Percentiles rank a stretch among this genome's conserved stretches.
These are phyloP conservation scores for Brachystomella parvula DNA, from an alignment of 1,140 invertebrate genomes.

Conservation along the genomic window DNA sequence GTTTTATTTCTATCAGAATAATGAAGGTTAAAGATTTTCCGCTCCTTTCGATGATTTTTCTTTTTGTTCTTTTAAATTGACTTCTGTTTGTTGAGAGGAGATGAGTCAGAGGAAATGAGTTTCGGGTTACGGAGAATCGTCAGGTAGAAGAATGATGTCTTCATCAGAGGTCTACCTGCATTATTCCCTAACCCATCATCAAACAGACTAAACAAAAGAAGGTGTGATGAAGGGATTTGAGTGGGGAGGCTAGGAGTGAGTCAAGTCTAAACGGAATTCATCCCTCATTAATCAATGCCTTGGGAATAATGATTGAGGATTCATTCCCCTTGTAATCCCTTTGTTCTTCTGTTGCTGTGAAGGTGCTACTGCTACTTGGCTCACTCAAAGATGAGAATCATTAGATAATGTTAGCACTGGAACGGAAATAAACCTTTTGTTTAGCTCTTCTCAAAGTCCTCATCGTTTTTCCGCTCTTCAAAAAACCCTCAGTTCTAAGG, in stretches of 20 bases:
- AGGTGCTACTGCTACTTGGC: neutral
- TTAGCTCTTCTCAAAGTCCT: neutral
- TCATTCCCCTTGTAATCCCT: neutral
- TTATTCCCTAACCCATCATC: neutral
- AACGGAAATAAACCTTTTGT: neutral
- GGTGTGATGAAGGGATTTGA: constrained; percentile 7
- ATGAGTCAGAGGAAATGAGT: neutral
- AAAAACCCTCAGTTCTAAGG: neutral
- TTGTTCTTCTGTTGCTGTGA: neutral
- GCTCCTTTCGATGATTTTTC: neutral
- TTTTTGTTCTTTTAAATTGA: neutral
- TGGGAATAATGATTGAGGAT: neutral
- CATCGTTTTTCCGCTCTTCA: neutral
- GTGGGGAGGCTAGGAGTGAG: neutral
- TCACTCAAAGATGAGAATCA: neutral
- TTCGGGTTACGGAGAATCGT: neutral
- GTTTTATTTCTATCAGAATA: no score
- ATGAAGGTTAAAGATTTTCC: no score
- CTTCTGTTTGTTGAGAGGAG: constrained; percentile 1
- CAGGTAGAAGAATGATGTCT: constrained; percentile 3
- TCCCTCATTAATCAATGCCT: neutral
- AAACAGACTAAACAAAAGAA: neutral
- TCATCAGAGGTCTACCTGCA: neutral
- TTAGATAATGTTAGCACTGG: neutral
- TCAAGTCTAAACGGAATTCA: neutral